Evolutionary conservation across 2,888 invertebrate species (phyloP).

Genomic region (Notodonta ziczac): DNA sequence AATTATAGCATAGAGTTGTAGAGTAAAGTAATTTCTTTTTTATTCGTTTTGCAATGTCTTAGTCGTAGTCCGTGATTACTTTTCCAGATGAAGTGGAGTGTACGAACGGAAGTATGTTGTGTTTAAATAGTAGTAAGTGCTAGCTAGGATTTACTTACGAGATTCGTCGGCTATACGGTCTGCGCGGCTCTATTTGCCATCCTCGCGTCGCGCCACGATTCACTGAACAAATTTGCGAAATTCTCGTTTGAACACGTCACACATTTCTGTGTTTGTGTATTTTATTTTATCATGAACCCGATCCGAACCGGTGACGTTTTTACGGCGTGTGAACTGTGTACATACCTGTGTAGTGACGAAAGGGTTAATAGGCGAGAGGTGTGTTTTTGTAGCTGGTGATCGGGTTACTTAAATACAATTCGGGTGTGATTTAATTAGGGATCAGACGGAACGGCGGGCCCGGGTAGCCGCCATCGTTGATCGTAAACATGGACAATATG

Average conservation of each 20-base stretch:
- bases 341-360: constrained; percentile 33
- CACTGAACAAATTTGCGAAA: constrained; percentile 65
- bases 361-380: constrained; percentile 43
- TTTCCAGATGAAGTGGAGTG: constrained; percentile 13
- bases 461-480: constrained; percentile 39
- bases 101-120: neutral
- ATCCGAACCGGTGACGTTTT: constrained; percentile 45
- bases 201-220: constrained; percentile 51
- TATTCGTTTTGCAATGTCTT: constrained; percentile 29
- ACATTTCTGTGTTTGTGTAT: constrained; percentile 49
- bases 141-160: constrained; percentile 42
- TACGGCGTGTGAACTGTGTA: constrained; percentile 43
- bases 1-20: constrained; percentile 37
- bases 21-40: constrained; percentile 18
- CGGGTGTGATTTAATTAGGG: constrained; percentile 36
- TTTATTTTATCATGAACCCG: constrained; percentile 53
- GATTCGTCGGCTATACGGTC: constrained; percentile 36
- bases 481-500: constrained; percentile 51
- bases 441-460: constrained; percentile 29
- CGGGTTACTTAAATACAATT: constrained; percentile 24
- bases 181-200: constrained; percentile 47
- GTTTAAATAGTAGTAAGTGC: constrained; percentile 19
- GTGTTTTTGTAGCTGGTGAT: constrained; percentile 35
- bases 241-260: constrained; percentile 57
- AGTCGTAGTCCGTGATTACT: constrained; percentile 20